Evolutionary conservation across 2,113 vertebrate species (phyloP).

Genomic region (Crotalus viridis): DNA sequence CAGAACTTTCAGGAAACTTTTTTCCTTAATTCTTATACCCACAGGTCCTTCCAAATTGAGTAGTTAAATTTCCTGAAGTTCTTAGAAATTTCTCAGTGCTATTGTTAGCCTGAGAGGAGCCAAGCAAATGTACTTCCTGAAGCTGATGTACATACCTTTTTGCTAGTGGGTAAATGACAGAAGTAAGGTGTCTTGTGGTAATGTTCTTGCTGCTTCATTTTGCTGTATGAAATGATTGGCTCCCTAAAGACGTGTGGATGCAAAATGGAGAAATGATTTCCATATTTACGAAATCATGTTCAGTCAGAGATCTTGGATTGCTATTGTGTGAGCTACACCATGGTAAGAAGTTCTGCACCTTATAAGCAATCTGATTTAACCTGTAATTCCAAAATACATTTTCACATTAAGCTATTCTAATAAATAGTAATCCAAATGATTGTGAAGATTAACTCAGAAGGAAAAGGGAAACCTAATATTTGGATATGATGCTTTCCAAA

Average conservation of each 20-base stretch:
- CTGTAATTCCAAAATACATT: neutral
- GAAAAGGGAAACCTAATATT: neutral
- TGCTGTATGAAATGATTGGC: neutral
- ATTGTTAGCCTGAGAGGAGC: neutral
- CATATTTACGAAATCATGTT: neutral
- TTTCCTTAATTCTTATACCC: neutral
- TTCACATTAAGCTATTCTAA: neutral
- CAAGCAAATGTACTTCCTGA: too few species aligned
- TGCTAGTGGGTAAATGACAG: neutral
- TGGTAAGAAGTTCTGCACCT: neutral
- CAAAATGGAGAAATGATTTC: neutral
- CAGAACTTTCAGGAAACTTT: neutral
- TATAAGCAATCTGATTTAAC: neutral
- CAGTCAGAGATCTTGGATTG: neutral
- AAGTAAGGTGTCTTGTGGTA: neutral
- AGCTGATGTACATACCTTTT: neutral
- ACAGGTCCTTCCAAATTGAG: neutral
- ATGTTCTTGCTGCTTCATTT: neutral
- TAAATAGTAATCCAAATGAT: neutral
- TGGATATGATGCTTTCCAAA: neutral
- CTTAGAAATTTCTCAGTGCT: neutral
- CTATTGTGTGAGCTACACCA: neutral
- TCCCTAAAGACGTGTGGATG: neutral
- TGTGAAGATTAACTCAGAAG: neutral
- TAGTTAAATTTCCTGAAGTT: neutral